A percentile compares a stretch with the other conserved stretches of the same genome.
Conservation (phyloP, 2,113 vertebrate genomes). For the Condylura cristata region DNA sequence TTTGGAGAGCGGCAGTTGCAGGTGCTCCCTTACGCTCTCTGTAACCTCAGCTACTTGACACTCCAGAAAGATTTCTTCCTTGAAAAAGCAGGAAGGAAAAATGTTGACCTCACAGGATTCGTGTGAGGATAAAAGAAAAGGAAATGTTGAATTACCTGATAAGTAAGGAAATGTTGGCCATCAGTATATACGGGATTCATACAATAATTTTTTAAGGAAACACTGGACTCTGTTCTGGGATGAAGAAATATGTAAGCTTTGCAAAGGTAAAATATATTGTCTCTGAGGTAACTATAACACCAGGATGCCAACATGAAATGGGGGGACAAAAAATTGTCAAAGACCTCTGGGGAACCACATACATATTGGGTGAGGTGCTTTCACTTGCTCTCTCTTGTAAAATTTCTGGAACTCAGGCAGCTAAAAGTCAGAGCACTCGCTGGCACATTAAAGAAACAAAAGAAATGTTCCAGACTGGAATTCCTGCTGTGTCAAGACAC, state of each 20-base stretch:
- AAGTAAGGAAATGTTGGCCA: neutral
- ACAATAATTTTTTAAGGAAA: neutral
- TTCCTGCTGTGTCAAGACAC: constrained; percentile 29
- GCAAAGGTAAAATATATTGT: neutral
- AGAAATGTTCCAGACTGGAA: neutral
- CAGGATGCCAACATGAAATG: neutral
- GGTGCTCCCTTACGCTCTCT: neutral
- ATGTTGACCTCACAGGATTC: neutral
- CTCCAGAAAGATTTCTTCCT: neutral
- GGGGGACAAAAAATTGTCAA: neutral
- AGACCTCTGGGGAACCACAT: neutral
- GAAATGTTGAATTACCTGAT: neutral
- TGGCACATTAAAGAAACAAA: constrained; percentile 30
- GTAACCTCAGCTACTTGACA: neutral
- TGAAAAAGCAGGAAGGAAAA: neutral
- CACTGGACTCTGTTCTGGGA: neutral
- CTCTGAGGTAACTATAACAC: neutral
- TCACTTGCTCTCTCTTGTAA: neutral
- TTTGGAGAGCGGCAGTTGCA: fast-evolving
- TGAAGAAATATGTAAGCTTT: neutral
- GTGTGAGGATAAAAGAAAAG: neutral
- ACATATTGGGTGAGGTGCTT: neutral
- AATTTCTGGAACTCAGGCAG: neutral
- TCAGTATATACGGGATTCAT: neutral
- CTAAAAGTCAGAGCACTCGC: neutral